Conservation (phyloP, 2,888 invertebrate species). For the Phyto melanocephala region DNA sequence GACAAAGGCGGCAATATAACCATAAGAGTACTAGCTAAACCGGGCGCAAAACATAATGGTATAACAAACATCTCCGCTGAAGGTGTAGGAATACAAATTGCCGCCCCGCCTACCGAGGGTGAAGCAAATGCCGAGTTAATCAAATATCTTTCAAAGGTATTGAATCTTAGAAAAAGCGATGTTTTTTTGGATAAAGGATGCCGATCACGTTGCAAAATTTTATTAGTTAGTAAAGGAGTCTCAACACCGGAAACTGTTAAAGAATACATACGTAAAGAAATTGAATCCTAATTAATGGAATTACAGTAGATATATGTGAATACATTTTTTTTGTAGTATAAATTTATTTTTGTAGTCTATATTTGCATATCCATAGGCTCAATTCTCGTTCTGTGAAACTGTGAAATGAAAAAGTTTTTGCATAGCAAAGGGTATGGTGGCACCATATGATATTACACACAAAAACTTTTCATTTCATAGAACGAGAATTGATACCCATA, state of each 20-base stretch:
- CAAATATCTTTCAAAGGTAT: conserved; percentile 84
- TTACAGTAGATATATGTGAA: too few species aligned
- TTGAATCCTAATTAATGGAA: conserved; percentile 61
- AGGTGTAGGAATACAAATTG: conserved; percentile 86
- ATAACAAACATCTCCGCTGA: conserved; percentile 83
- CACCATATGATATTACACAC: too few species aligned
- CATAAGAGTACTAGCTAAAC: conserved; percentile 85
- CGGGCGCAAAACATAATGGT: conserved; percentile 86
- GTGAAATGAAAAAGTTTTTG: too few species aligned
- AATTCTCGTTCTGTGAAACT: too few species aligned
- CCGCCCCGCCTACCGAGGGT: conserved; percentile 89
- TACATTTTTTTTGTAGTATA: too few species aligned
- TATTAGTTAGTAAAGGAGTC: conserved; percentile 79
- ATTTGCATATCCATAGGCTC: too few species aligned
- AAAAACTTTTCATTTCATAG: too few species aligned
- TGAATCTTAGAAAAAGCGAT: conserved; percentile 85
- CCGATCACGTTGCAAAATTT: conserved; percentile 81
- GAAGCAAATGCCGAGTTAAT: conserved; percentile 89
- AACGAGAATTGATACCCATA: too few species aligned
- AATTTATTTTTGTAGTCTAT: too few species aligned
- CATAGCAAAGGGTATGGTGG: too few species aligned
- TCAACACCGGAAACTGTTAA: conserved; percentile 79
- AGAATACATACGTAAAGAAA: conserved; percentile 78
- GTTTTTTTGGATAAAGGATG: conserved; percentile 83
- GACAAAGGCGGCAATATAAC: conserved; percentile 82